Base-by-base conservation (phyloP, 2,797 vertebrate species). In the Thalassophryne amazonica region DNA sequence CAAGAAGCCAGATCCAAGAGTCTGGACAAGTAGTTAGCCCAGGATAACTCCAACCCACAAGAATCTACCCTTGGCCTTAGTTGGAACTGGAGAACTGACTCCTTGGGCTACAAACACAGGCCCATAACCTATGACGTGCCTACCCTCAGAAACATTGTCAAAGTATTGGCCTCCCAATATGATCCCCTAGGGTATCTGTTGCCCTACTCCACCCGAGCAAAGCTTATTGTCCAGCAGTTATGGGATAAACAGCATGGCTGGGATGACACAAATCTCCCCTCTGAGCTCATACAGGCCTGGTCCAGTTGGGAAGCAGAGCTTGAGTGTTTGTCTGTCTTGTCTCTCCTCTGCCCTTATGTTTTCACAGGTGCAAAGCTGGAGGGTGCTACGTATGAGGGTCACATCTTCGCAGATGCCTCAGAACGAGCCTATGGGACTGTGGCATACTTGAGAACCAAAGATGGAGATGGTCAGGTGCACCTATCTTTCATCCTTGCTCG, bases 121-220 rank as follows among this genome's bases (percentile, higher is more conserved):
- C 31, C 38, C 1, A 23, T 56, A 3, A 2, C 14, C 4, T 67
- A 31, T 3, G 3, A 37, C 0, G 2, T 19, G 1, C 10, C 42
- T 10, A 52, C 50, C 2, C 4, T 56, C 33, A 43, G 46, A 12
- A 37, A 42, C 16, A 56, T 56, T 1, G 57, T 56, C 1, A 14
- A 3, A 18, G 60, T 64, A 12, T 6, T 56, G 1, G 17, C 61
- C 4, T 24, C 38, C 3, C 53, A 58, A 4, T 54, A 58, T 10
- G 42, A 53, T 11, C 53, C 59, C 11, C 6, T 69, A 3, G 47
- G 59, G n/a, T n/a, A n/a, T n/a, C n/a, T n/a, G n/a, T n/a, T n/a
- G n/a, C n/a, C n/a, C n/a, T n/a, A n/a, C n/a, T n/a, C n/a, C n/a
- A n/a, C n/a, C n/a, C n/a, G n/a, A n/a, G n/a, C n/a, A n/a, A n/a